Conservation (phyloP, 2,888 invertebrate genomes). For the Eristalis pertinax region DNA sequence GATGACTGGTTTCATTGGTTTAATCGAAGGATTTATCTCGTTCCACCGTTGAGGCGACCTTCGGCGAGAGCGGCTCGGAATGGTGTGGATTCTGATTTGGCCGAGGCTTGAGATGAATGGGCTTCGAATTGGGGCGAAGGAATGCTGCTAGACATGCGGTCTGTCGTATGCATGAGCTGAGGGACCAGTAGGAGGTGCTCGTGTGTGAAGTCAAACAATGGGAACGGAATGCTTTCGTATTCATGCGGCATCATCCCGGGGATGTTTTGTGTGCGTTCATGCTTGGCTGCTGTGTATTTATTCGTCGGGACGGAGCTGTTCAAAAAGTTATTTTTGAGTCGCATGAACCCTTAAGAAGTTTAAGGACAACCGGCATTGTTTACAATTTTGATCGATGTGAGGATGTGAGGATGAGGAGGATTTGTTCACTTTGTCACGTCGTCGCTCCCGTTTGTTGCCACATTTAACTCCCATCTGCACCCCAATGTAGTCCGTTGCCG, state of each 20-base stretch:
- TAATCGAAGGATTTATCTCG: constrained; percentile 69
- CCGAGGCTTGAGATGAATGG: constrained; percentile 31
- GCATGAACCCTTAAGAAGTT: constrained; percentile 20
- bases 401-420: background rate
- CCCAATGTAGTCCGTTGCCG: background rate
- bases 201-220: constrained; percentile 61
- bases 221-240: constrained; percentile 54
- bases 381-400: constrained; percentile 20
- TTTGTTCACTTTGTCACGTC: background rate
- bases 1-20: constrained; percentile 60
- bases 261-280: constrained; percentile 33
- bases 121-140: constrained; percentile 30
- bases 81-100: constrained; percentile 16
- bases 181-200: constrained; percentile 37
- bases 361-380: constrained; percentile 17
- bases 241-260: constrained; percentile 38
- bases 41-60: constrained; percentile 50
- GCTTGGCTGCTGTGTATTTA: constrained; percentile 31
- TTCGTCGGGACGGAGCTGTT: constrained; percentile 35
- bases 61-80: constrained; percentile 11
- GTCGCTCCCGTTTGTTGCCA: background rate
- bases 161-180: constrained; percentile 41
- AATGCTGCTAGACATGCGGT: constrained; percentile 36
- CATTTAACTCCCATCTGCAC: background rate
- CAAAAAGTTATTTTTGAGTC: constrained; percentile 37